Evolutionary conservation across 2,797 vertebrate species (phyloP), one percentile per base, ranked within the genome.

Genomic region (Sebastes nivosus): DNA sequence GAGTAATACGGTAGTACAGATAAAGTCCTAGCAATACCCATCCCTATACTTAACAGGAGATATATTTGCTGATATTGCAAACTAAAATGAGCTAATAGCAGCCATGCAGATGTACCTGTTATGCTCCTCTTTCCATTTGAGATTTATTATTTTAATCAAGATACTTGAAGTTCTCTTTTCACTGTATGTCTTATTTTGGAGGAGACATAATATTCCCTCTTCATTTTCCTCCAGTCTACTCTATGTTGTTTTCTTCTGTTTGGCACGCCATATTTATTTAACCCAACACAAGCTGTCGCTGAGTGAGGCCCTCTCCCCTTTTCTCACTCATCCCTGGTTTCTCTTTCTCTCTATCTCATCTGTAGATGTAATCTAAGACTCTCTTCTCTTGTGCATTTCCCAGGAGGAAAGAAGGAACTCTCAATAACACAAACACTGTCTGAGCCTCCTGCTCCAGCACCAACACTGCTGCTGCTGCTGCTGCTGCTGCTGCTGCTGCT

Each of bases 391-490:
- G 72, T 65, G 77, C 59, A 72, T 85, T 73, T 90, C 82, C 81
- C 82, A 59, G 81, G 82, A 91, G 80, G 80, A 87, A 59, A 54
- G 75, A 82, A 36, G 72, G 66, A 64, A 59, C 50, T 72, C 81
- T 94, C 81, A 93, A 93, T 93, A 88, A n/a, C n/a, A n/a, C n/a
- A n/a, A n/a, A n/a, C n/a, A 42, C 79, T 87, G 77, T 73, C 79
- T 80, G 81, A 89, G 84, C 59, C 59, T 55, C 36, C 67, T 72
- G 72, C 71, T 70, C 72, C 67, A 50, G 67, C 29, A 77, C 29
- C 65, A 67, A 57, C n/a, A 13, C 64, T 59, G 18, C 72, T 29
- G 30, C 55, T 68, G 72, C 75, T 29, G 30, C 30, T 30, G 32
- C 63, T 58, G 12, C 67, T 27, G 24, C 64, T 59, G 18, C 72